Evolutionary conservation across 2,797 vertebrate species (phyloP).

Genomic region (Pseudochirops corinnae): DNA sequence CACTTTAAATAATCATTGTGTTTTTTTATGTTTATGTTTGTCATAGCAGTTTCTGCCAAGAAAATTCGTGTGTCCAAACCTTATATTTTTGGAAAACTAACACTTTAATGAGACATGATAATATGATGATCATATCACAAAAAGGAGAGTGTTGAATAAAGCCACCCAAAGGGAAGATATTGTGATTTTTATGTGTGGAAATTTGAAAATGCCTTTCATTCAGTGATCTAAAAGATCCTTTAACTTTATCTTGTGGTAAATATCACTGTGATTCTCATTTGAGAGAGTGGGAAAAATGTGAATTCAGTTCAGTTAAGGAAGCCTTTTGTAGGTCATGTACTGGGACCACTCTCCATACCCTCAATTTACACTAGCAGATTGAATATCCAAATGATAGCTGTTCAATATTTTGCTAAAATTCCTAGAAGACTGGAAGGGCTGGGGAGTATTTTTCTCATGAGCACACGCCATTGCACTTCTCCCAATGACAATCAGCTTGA

Average conservation of each 20-base stretch:
- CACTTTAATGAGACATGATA: not conserved
- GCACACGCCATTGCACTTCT: not conserved
- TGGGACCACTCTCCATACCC: not conserved
- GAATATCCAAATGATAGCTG: not conserved
- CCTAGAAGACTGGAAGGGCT: not conserved
- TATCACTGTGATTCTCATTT: not conserved
- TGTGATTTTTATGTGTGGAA: not conserved
- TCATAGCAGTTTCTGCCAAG: not conserved
- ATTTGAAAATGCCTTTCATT: not conserved
- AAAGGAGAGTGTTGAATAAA: not conserved
- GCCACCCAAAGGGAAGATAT: not conserved
- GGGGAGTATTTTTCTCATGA: not conserved
- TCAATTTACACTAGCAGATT: not conserved
- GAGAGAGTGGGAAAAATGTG: not conserved
- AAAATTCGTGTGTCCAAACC: not conserved
- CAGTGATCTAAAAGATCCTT: not conserved
- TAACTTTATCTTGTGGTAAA: not conserved
- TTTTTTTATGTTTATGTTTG: not conserved
- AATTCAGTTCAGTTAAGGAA: not conserved
- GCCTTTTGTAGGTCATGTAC: not conserved
- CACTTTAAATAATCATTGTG: conserved; percentile 45
- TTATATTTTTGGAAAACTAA: not conserved
- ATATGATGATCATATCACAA: not conserved
- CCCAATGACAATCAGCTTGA: not conserved
- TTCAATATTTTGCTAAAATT: not conserved